A percentile compares a stretch with the other conserved stretches of the same genome.
These are phyloP conservation scores for Marronus borbonicus DNA, from an alignment of 2,888 invertebrate genomes.

Conservation along the genomic window DNA sequence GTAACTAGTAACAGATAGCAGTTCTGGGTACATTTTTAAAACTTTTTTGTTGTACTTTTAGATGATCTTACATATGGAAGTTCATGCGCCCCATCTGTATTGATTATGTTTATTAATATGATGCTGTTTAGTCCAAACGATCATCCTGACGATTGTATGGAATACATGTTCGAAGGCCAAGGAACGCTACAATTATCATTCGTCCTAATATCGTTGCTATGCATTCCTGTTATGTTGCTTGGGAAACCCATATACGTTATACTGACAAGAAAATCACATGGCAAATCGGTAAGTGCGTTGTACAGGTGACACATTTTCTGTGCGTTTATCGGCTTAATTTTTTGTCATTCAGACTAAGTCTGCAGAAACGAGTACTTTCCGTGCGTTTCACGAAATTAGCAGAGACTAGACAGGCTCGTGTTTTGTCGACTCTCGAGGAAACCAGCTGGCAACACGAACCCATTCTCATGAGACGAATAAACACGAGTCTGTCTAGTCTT, in stretches of 20 bases:
- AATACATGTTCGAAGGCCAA: conserved; percentile 77
- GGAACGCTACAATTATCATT: conserved; percentile 76
- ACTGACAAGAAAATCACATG: conserved; percentile 64
- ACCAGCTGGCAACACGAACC: no score
- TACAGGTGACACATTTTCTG: no score
- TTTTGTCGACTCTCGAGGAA: no score
- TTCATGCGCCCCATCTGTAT: conserved; percentile 81
- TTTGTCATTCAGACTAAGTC: no score
- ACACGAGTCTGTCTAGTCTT: no score
- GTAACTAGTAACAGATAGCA: conserved; percentile 60
- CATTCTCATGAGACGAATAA: no score
- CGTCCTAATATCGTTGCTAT: conserved; percentile 77
- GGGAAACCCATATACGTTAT: conserved; percentile 83
- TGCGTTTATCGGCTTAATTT: no score
- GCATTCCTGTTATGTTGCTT: conserved; percentile 85
- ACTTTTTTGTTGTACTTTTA: conserved; percentile 32
- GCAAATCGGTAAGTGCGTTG: conserved; percentile 35
- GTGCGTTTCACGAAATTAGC: no score
- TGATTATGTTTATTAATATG: conserved; percentile 87
- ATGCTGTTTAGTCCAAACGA: conserved; percentile 73
- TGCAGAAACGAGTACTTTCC: no score
- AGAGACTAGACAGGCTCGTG: no score
- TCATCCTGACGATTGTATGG: conserved; percentile 70
- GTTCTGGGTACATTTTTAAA: not conserved
- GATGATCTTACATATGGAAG: conserved; percentile 65